phyloP scores from a whole-genome alignment of 2,797 vertebrate species.

The Malurus splendens region DNA sequence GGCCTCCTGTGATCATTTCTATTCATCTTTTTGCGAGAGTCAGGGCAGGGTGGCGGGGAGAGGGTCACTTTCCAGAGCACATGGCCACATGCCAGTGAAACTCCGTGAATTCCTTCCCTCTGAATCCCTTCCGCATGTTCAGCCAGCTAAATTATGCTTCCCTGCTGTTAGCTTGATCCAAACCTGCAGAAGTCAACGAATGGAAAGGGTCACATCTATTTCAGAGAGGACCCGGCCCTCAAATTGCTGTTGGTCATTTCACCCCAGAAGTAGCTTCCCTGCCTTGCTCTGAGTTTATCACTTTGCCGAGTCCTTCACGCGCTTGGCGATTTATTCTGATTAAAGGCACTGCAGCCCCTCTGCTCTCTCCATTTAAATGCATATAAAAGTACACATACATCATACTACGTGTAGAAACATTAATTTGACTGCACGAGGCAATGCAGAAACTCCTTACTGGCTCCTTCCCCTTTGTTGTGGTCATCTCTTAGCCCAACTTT shows the following conservation, averaged over 20 bases:
- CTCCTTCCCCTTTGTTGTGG: neutral
- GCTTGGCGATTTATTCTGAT: neutral
- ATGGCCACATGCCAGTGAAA: neutral
- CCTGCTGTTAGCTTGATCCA: neutral
- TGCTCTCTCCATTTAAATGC: neutral
- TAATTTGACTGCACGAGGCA: neutral
- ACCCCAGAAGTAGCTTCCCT: neutral
- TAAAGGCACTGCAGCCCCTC: neutral
- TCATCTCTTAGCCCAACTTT: neutral
- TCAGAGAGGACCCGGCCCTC: neutral
- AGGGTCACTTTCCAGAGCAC: neutral
- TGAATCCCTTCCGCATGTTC: neutral
- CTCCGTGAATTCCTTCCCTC: neutral
- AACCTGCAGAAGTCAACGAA: neutral
- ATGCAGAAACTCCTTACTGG: neutral
- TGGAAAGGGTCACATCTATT: neutral
- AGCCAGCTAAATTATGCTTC: neutral
- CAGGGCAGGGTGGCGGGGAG: no score
- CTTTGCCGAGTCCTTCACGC: rapidly evolving
- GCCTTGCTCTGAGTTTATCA: neutral
- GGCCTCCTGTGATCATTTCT: neutral
- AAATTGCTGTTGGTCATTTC: neutral
- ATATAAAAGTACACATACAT: neutral
- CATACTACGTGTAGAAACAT: rapidly evolving
- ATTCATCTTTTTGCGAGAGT: neutral